Conservation (phyloP, 2,797 vertebrate species). For the Acanthurus leucopareius region DNA sequence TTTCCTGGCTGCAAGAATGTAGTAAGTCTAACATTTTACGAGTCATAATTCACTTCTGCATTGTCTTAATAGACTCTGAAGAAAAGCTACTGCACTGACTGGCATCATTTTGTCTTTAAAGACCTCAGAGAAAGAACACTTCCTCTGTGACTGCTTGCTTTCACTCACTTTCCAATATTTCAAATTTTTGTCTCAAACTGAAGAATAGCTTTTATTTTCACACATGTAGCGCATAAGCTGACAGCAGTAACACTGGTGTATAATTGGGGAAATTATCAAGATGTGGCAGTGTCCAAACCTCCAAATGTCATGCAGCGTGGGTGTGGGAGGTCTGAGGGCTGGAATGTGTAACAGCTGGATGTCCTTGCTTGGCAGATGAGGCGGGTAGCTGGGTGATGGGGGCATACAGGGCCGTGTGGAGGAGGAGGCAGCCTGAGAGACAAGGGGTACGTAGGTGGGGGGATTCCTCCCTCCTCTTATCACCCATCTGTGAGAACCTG, state of each 20-base stretch:
- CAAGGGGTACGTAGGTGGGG: not conserved
- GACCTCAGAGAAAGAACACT: not conserved
- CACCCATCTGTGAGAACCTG: conserved; percentile 75
- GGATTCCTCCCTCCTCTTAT: conserved; percentile 36
- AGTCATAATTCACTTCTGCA: too few species aligned
- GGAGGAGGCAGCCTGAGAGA: conserved; percentile 43
- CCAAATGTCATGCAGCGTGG: conserved; percentile 58
- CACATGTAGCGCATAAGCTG: not conserved
- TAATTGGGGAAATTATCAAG: conserved; percentile 34
- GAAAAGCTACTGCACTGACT: not conserved
- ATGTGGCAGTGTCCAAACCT: conserved; percentile 44
- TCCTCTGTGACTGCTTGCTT: conserved; percentile 31
- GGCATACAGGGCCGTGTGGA: conserved; percentile 59
- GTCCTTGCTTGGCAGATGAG: conserved; percentile 63
- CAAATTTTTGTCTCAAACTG: not conserved
- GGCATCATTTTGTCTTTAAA: not conserved
- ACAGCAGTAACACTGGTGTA: conserved; percentile 7
- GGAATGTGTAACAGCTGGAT: conserved; percentile 82
- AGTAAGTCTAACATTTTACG: too few species aligned
- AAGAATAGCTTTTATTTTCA: not conserved
- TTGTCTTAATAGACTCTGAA: not conserved
- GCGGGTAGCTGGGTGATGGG: conserved; percentile 49
- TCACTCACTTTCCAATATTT: not conserved
- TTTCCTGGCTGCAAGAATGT: not conserved
- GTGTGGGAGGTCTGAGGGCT: conserved; percentile 73